These are phyloP conservation scores for Sphaerophoria rueppellii DNA, from an alignment of 2,888 invertebrate genomes.

Conservation along the genomic window DNA sequence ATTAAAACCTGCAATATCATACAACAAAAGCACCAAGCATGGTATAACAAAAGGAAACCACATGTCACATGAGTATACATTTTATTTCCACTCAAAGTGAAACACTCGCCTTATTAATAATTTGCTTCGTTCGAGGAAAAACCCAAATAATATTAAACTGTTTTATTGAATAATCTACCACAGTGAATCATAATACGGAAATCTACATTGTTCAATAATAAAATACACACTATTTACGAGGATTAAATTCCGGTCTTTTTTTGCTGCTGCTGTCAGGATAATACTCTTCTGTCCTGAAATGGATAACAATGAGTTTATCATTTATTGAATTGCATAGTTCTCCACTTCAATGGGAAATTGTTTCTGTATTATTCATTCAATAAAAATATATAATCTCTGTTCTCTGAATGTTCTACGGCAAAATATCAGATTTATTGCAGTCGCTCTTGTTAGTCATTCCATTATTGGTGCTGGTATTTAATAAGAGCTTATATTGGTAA, in stretches of 20 bases:
- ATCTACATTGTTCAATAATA: not conserved
- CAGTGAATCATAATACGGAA: not conserved
- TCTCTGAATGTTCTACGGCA: too few relatives aligned
- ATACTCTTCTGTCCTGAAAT: not conserved
- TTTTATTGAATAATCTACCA: not conserved
- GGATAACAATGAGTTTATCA: not conserved
- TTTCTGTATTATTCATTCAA: too few relatives aligned
- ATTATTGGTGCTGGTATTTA: too few relatives aligned
- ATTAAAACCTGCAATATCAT: too few relatives aligned
- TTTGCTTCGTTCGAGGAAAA: not conserved
- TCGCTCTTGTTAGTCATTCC: too few relatives aligned
- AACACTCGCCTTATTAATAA: not conserved
- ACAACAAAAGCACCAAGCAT: too few relatives aligned
- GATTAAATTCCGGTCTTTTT: not conserved
- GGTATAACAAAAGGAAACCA: not conserved
- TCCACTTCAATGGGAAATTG: too few relatives aligned
- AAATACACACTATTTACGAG: not conserved
- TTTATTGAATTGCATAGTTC: not conserved
- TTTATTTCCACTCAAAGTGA: not conserved
- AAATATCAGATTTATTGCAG: too few relatives aligned
- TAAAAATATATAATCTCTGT: too few relatives aligned
- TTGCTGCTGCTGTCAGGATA: too few relatives aligned
- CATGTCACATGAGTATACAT: not conserved
- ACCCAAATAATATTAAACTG: not conserved
- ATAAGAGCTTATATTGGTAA: too few relatives aligned